A percentile compares a stretch with the other conserved stretches of the same genome.
Evolutionary conservation across 2,888 invertebrate genomes (phyloP).

Genomic region (Pristionchus arcanus): DNA sequence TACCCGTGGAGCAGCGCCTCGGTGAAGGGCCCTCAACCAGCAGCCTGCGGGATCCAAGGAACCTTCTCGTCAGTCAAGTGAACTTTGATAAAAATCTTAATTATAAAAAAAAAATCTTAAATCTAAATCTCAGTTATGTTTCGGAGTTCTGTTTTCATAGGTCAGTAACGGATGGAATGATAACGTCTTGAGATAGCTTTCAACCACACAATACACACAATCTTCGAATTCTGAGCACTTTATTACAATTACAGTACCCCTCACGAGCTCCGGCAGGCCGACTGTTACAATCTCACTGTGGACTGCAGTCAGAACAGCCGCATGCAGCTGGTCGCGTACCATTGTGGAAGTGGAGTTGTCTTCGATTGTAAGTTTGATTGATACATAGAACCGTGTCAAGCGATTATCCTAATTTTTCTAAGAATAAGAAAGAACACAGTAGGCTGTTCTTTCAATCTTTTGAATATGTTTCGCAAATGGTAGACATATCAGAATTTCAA

Average conservation of each 20-base stretch:
- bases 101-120: neutral
- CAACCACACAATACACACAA: too few species aligned
- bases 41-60: conserved; percentile 64
- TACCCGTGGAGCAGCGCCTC: conserved; percentile 64
- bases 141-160: neutral
- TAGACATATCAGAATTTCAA: neutral
- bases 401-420: too few species aligned
- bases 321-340: conserved; percentile 66
- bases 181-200: neutral
- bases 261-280: conserved; percentile 58
- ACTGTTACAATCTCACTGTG: conserved; percentile 70
- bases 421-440: too few species aligned
- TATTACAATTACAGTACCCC: conserved; percentile 70
- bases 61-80: conserved; percentile 53
- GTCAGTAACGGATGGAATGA: neutral
- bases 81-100: conserved; percentile 36
- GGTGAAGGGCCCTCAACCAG: conserved; percentile 60
- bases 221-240: too few species aligned
- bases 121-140: neutral
- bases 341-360: conserved; percentile 66
- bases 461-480: neutral
- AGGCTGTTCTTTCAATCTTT: too few species aligned
- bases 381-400: too few species aligned
- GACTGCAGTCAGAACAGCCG: conserved; percentile 63
- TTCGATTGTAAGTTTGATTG: conserved; percentile 57